Evolutionary conservation across 2,797 vertebrate species (phyloP).

Genomic region (Mionectes olivaceus): DNA sequence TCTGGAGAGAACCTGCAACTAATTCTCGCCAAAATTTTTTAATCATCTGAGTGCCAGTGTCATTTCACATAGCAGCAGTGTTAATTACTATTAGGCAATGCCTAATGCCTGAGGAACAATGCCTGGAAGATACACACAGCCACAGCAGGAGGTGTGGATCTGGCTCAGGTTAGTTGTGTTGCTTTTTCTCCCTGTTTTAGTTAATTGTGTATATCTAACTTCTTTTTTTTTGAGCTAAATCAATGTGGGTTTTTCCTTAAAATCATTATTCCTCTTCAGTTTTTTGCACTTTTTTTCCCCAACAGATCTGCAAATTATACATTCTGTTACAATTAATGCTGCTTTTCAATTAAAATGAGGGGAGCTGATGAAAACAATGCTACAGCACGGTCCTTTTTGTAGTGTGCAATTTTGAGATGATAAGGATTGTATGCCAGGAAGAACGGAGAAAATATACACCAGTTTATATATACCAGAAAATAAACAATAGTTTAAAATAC

Average conservation of each 20-base stretch:
- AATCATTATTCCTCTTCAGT: neutral
- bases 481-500: neutral
- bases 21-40: neutral
- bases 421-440: neutral
- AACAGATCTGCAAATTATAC: neutral
- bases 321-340: neutral
- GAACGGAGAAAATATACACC: neutral
- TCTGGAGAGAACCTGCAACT: neutral
- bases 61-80: rapidly evolving
- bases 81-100: neutral
- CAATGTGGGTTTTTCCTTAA: neutral
- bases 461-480: too few species aligned
- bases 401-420: neutral
- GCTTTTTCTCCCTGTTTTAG: neutral
- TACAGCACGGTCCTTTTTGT: neutral
- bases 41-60: neutral
- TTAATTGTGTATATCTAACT: neutral
- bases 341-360: neutral
- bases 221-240: neutral
- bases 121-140: neutral
- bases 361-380: neutral
- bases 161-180: neutral
- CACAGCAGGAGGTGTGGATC: neutral
- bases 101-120: neutral
- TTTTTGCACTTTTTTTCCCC: neutral